Base-by-base conservation (phyloP, 2,113 vertebrate genomes). In the Ageneiosus marmoratus region DNA sequence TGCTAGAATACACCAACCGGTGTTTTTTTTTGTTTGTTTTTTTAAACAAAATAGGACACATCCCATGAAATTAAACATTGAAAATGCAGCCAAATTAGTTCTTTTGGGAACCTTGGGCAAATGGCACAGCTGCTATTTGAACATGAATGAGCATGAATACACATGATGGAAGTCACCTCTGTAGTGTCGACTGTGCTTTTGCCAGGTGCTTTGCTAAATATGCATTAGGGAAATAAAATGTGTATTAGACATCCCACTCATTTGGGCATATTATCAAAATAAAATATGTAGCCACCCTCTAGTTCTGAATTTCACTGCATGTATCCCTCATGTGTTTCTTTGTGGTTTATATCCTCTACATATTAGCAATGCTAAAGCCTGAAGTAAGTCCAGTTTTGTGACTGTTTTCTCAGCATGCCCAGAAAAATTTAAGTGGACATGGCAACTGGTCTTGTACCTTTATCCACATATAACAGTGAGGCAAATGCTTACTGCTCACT, bases 41-140 rank as follows among this genome's bases (percentile, higher is more conserved):
- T n/a, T n/a, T n/a, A n/a, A 74, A 63, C 80, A 46, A 82, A 55
- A 73, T 58, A 48, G 51, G 67, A 58, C 65, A 82, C n/a, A 50
- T 32, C 80, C 55, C 70, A 15, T 76, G 73, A 76, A 55, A 76
- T 55, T 34, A 76, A 55, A 51, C 32, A 16, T 37, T 6, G 46
- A 55, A 82, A 82, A 41, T 7, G 29, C 80, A 63, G 70, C 65
- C 79, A 80, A 48, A 48, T 60, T 22, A n/a, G 63, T 53, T 27
- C 63, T 70, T 15, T 80, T 44, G 70, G 56, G 32, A 50, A n/a
- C 18, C 12, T n/a, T 50, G 56, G 29, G 27, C n/a, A 62, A 58
- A 62, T 60, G 41, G 80, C 53, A 81, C 80, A 74, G 80, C 55
- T 62, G 70, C 56, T 60, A 70, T 80, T 56, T 56, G 50, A 70